phyloP scores from a whole-genome alignment of 1,140 invertebrate species.

The Camponotus vicinus region DNA sequence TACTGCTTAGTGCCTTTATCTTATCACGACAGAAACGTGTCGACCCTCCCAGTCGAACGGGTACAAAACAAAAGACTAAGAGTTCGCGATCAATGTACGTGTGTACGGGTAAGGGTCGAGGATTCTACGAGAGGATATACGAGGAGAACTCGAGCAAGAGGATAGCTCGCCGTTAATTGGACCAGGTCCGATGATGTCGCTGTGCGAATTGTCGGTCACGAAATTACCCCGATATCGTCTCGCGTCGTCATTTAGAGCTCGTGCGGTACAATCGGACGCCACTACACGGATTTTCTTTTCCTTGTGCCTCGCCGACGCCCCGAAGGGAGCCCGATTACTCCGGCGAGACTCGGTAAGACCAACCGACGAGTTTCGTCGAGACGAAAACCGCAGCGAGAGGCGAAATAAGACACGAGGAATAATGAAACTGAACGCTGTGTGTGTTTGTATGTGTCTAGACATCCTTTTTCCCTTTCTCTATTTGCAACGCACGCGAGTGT shows the following conservation, averaged over 20 bases:
- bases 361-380: constrained; percentile 34
- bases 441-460: neutral
- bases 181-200: constrained; percentile 70
- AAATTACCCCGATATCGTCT: constrained; percentile 76
- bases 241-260: constrained; percentile 53
- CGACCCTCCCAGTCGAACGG: neutral
- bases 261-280: constrained; percentile 47
- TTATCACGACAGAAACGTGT: constrained; percentile 27
- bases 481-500: neutral
- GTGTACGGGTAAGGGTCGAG: constrained; percentile 33
- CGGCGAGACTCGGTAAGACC: constrained; percentile 32
- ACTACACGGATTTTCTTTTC: constrained; percentile 64
- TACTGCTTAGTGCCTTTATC: constrained; percentile 17
- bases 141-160: constrained; percentile 47
- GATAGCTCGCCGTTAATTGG: constrained; percentile 73
- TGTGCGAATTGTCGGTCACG: constrained; percentile 74
- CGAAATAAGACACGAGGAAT: constrained; percentile 46
- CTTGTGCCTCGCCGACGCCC: constrained; percentile 13
- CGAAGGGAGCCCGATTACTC: constrained; percentile 52
- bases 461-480: constrained; percentile 1
- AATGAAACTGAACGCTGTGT: constrained; percentile 15
- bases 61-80: constrained; percentile 28
- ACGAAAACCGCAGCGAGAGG: constrained; percentile 7
- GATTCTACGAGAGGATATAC: constrained; percentile 60
- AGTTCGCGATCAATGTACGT: constrained; percentile 34